A percentile compares a stretch with the other conserved stretches of the same genome.
Evolutionary conservation across 2,888 invertebrate species (phyloP).

Genomic region (Asteroscopus sphinx): DNA sequence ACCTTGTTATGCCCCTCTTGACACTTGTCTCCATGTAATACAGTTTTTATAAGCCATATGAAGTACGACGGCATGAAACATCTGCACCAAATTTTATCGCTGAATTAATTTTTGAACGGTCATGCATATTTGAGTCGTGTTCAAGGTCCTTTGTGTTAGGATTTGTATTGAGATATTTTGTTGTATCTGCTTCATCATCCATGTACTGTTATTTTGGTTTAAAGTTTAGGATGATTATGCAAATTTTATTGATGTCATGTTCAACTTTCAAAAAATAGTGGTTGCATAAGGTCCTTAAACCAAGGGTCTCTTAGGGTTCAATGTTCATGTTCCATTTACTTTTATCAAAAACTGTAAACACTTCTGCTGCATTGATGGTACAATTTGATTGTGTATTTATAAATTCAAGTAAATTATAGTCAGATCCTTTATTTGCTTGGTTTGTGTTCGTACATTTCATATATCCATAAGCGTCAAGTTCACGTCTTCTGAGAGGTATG

Average conservation of each 20-base stretch:
- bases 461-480: constrained; percentile 30
- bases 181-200: constrained; percentile 29
- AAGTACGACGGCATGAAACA: constrained; percentile 38
- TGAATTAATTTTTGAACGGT: constrained; percentile 54
- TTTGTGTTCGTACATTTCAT: constrained; percentile 8
- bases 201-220: constrained; percentile 35
- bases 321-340: constrained; percentile 1
- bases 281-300: constrained; percentile 22
- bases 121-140: constrained; percentile 50
- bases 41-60: constrained; percentile 47
- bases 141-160: constrained; percentile 47
- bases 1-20: constrained; percentile 35
- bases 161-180: constrained; percentile 39
- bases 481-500: constrained; percentile 46
- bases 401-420: background rate
- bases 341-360: background rate
- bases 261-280: constrained; percentile 5
- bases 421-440: background rate
- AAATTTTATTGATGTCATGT: constrained; percentile 6
- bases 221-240: constrained; percentile 25
- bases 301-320: constrained; percentile 6
- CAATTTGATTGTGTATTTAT: background rate
- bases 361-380: background rate
- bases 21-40: constrained; percentile 48
- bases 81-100: constrained; percentile 58